Percentiles rank a stretch among this genome's conserved stretches.
Conservation (phyloP, 2,888 invertebrate species). For the Drosophila colorata region DNA sequence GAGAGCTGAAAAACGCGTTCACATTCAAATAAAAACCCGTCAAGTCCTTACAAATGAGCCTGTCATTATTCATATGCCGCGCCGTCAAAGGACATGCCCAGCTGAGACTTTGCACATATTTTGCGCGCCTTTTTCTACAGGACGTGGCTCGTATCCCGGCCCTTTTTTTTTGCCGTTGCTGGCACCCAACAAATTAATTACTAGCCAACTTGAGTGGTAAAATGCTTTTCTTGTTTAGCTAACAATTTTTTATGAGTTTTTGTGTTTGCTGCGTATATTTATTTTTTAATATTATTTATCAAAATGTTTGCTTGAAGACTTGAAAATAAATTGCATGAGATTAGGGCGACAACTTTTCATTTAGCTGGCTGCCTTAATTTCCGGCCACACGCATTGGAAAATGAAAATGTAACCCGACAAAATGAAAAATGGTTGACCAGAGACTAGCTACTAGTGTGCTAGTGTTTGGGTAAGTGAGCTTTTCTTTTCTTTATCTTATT, state of each 20-base stretch:
- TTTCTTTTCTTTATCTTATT: slow-evolving; percentile 20
- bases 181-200: slow-evolving; percentile 76
- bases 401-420: slow-evolving; percentile 64
- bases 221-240: slow-evolving; percentile 69
- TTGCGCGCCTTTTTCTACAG: slow-evolving; percentile 66
- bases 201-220: slow-evolving; percentile 75
- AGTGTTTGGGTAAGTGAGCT: not conserved
- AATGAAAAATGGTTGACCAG: slow-evolving; percentile 70
- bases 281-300: slow-evolving; percentile 62
- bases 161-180: slow-evolving; percentile 12
- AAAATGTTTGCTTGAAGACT: slow-evolving; percentile 70
- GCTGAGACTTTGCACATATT: slow-evolving; percentile 62
- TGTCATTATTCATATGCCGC: slow-evolving; percentile 73
- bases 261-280: slow-evolving; percentile 24
- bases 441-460: not conserved
- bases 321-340: slow-evolving; percentile 76
- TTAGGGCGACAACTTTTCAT: slow-evolving; percentile 80
- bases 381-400: slow-evolving; percentile 76
- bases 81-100: slow-evolving; percentile 37
- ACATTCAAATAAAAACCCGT: slow-evolving; percentile 71
- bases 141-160: slow-evolving; percentile 36
- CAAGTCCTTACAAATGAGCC: slow-evolving; percentile 72
- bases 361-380: slow-evolving; percentile 78
- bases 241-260: slow-evolving; percentile 34
- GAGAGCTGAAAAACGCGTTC: slow-evolving; percentile 25